Evolutionary conservation across 2,888 invertebrate species (phyloP), one percentile per base, ranked within the genome.

Genomic region (Drosophila affinis): DNA sequence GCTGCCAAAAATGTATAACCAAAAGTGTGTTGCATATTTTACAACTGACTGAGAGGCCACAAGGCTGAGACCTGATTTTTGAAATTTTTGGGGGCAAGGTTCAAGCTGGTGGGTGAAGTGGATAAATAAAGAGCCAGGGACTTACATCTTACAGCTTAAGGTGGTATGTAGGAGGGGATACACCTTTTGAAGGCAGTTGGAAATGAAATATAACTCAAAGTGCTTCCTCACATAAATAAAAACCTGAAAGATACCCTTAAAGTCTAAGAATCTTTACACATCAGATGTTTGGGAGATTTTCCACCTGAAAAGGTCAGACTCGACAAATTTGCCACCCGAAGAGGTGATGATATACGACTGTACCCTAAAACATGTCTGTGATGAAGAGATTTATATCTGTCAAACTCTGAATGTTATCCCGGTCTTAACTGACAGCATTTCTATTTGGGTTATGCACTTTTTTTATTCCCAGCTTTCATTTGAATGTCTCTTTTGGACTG

Each of bases 11-110:
- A 79, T 85, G 68, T 76, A 85, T 70, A 72, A 63, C 65, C 69
- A 46, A 70, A 68, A 85, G 63, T 55, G 70, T 69, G 82, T 61
- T 79, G 86, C 86, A 81, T 87, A 81, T 79, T 81, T 85, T 12
- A 87, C 53, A 39, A 52, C 58, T 14, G 21, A 27, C 9, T 3
- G 32, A 6, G 17, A 18, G 56, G 18, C 45, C 10, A 29, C 12
- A 9, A 12, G 49, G 21, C 7, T 32, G 10, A 34, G 48, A 27
- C 27, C 18, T 51, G 17, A 51, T 12, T 27, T 32, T 48, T n/a
- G 55, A 49, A 69, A 18, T 56, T 24, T 21, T 6, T n/a, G 14
- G 6, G 5, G 34, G 10, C 34, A 39, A 56, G 18, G n/a, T 21
- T 21, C 3, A 9, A 9, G 46, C 32, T 47, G 5, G 5, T 12